These are phyloP conservation scores for Lucilia sericata DNA, from an alignment of 1,140 invertebrate species.

Conservation along the genomic window DNA sequence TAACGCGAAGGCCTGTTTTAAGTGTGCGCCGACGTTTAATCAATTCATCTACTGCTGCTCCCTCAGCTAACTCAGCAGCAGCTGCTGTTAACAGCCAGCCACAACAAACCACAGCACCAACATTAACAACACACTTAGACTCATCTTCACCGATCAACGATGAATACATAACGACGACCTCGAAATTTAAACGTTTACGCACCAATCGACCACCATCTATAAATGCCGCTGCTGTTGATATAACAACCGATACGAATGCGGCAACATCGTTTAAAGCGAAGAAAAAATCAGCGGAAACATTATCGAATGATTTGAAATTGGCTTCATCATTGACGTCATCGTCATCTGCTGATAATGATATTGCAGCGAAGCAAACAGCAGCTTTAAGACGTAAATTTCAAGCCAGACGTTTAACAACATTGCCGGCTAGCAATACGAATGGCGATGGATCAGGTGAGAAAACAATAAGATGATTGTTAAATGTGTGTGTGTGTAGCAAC, in stretches of 20 bases:
- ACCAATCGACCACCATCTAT: constrained; percentile 4
- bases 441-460: constrained; percentile 53
- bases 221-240: constrained; percentile 13
- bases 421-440: constrained; percentile 50
- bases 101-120: not conserved
- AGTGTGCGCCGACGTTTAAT: constrained; percentile 64
- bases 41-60: constrained; percentile 52
- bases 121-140: constrained; percentile 9
- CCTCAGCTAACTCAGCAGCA: constrained; percentile 47
- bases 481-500: not conserved
- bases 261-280: constrained; percentile 29
- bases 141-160: not conserved
- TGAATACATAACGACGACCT: constrained; percentile 26
- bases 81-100: constrained; percentile 33
- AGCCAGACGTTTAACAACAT: constrained; percentile 60
- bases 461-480: not conserved
- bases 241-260: not conserved
- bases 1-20: constrained; percentile 60
- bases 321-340: constrained; percentile 50
- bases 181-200: constrained; percentile 35
- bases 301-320: constrained; percentile 24
- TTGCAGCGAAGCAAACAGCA: constrained; percentile 43
- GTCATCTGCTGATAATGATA: constrained; percentile 38
- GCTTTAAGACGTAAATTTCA: constrained; percentile 63
- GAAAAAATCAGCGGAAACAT: constrained; percentile 10